phyloP scores from a whole-genome alignment of 2,888 invertebrate genomes.

The Pandemis corylana region DNA sequence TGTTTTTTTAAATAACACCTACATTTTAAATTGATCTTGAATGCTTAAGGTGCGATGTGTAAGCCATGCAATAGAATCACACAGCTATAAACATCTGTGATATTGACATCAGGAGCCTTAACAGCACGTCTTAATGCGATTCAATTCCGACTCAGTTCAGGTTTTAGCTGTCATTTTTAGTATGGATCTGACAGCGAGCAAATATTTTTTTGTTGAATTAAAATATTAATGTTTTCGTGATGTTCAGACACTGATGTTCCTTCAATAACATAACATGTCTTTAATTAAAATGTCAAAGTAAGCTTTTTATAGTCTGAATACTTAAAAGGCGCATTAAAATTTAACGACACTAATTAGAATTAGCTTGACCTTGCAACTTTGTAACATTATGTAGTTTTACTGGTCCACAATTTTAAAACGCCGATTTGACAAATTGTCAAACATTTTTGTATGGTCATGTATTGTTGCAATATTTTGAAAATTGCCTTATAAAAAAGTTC shows the following conservation, averaged over 20 bases:
- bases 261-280: not conserved
- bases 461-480: constrained; percentile 34
- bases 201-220: no score
- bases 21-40: no score
- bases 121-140: no score
- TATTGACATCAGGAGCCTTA: no score
- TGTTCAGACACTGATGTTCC: not conserved
- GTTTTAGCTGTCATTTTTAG: no score
- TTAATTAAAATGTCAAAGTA: not conserved
- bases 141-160: no score
- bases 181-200: no score
- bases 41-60: no score
- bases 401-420: not conserved
- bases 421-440: constrained; percentile 35
- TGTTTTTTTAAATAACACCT: no score
- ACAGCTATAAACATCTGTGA: no score
- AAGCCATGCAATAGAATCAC: no score
- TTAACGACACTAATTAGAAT: not conserved
- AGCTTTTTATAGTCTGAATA: not conserved
- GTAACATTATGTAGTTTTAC: not conserved
- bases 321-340: not conserved
- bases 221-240: not conserved
- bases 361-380: not conserved
- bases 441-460: constrained; percentile 30
- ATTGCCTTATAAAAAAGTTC: constrained; percentile 27